Percentiles rank a stretch among this genome's conserved stretches.
phyloP scores from a whole-genome alignment of 2,797 vertebrate species.

The Peromyscus melanophrys region DNA sequence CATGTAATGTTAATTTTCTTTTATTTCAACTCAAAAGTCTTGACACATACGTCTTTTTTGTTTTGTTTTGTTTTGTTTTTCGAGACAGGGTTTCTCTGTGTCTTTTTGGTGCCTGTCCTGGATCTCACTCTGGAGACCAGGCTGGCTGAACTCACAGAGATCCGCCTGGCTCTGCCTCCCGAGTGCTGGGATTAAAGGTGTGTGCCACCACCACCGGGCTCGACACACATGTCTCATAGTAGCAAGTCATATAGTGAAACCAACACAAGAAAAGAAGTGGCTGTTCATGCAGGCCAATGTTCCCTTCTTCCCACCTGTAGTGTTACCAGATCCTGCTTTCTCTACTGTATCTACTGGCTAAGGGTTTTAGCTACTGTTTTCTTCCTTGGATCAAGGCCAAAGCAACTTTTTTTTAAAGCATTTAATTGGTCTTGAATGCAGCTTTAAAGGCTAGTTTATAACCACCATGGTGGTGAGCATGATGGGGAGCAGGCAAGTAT shows the following conservation, averaged over 20 bases:
- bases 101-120: too few relatives aligned
- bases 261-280: neutral
- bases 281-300: rapidly evolving
- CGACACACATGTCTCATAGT: neutral
- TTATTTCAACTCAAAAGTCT: neutral
- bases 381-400: neutral
- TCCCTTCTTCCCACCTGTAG: rapidly evolving
- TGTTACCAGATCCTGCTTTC: neutral
- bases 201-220: too few relatives aligned
- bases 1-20: neutral
- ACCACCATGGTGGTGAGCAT: rapidly evolving
- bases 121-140: too few relatives aligned
- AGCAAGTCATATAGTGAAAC: neutral
- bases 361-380: neutral
- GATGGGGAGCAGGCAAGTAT: too few relatives aligned
- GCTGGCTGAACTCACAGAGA: too few relatives aligned
- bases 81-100: too few relatives aligned
- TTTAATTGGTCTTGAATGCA: neutral
- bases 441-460: neutral
- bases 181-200: too few relatives aligned
- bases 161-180: too few relatives aligned
- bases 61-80: too few relatives aligned
- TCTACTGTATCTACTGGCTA: neutral
- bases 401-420: neutral
- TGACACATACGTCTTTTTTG: neutral